Conservation (phyloP, 2,888 invertebrate species). For the Sinotaia quadrata region DNA sequence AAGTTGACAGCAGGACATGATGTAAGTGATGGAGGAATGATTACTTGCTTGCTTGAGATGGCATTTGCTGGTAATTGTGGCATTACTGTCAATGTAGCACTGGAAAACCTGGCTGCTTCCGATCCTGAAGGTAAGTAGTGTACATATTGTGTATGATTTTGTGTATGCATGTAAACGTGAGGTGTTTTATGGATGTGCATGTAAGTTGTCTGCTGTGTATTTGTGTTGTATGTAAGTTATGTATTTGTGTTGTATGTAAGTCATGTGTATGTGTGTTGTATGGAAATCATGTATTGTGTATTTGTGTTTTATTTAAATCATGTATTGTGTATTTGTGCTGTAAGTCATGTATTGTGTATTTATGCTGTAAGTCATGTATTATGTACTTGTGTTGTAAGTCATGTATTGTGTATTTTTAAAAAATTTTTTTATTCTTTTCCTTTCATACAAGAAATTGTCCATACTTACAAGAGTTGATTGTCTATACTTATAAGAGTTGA, state of each 20-base stretch:
- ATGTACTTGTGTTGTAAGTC: not conserved
- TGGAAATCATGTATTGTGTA: not conserved
- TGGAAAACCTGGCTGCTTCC: not conserved
- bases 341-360: not conserved
- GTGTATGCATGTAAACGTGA: not conserved
- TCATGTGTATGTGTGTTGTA: too few species aligned
- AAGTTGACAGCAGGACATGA: slow-evolving; percentile 91
- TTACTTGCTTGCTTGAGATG: slow-evolving; percentile 94
- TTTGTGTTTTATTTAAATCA: too few species aligned
- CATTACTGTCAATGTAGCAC: slow-evolving; percentile 71
- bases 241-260: not conserved
- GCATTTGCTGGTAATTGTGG: slow-evolving; percentile 93
- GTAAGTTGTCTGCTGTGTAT: slow-evolving; percentile 1
- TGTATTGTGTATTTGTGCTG: too few species aligned
- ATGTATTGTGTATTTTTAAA: not conserved
- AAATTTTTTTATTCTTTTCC: slow-evolving; percentile 7
- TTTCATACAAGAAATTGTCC: too few species aligned
- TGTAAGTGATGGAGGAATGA: slow-evolving; percentile 94
- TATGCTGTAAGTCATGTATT: not conserved
- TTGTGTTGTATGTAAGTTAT: not conserved
- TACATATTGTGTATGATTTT: not conserved
- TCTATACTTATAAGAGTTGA: too few species aligned
- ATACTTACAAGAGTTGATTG: too few species aligned
- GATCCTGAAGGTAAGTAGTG: slow-evolving; percentile 24
- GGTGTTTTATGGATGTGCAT: not conserved